These are phyloP conservation scores for Drosophila oshimai DNA, from an alignment of 1,140 invertebrate species.

Conservation along the genomic window DNA sequence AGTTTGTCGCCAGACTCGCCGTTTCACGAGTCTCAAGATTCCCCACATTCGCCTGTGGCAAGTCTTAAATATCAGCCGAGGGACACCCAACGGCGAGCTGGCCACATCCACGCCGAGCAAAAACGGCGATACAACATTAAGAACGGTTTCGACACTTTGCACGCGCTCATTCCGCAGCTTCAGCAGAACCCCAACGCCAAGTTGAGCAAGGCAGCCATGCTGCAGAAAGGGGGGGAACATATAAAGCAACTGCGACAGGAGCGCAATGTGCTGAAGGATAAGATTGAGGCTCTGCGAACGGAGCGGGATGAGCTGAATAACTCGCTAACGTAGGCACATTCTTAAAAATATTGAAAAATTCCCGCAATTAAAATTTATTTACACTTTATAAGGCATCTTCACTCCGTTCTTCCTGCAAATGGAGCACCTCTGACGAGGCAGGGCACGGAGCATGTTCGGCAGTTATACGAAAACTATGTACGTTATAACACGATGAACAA, in stretches of 20 bases:
- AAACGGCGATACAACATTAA: slow-evolving; percentile 98
- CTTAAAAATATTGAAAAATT: slow-evolving; percentile 53
- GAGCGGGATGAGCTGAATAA: slow-evolving; percentile 95
- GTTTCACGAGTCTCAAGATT: slow-evolving; percentile 76
- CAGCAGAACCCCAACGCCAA: slow-evolving; percentile 95
- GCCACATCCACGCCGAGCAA: slow-evolving; percentile 98
- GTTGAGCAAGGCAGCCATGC: slow-evolving; percentile 97
- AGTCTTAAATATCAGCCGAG: slow-evolving; percentile 73
- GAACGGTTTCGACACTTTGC: slow-evolving; percentile 97
- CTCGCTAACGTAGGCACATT: slow-evolving; percentile 87
- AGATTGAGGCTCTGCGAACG: slow-evolving; percentile 92
- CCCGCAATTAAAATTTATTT: not conserved
- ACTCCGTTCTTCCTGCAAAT: slow-evolving; percentile 96
- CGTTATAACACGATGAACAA: slow-evolving; percentile 92
- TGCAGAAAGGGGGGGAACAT: slow-evolving; percentile 98
- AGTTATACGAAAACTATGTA: slow-evolving; percentile 97
- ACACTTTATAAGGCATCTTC: slow-evolving; percentile 89
- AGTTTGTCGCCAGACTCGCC: slow-evolving; percentile 77
- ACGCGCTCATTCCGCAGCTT: slow-evolving; percentile 95
- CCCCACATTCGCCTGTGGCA: slow-evolving; percentile 83
- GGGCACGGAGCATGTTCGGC: slow-evolving; percentile 94
- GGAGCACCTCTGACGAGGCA: slow-evolving; percentile 96
- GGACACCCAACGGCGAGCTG: slow-evolving; percentile 86
- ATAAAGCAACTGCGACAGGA: slow-evolving; percentile 95
- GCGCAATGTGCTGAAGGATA: slow-evolving; percentile 93